Conservation (phyloP, 2,113 vertebrate genomes). For the Pitta sordida region DNA sequence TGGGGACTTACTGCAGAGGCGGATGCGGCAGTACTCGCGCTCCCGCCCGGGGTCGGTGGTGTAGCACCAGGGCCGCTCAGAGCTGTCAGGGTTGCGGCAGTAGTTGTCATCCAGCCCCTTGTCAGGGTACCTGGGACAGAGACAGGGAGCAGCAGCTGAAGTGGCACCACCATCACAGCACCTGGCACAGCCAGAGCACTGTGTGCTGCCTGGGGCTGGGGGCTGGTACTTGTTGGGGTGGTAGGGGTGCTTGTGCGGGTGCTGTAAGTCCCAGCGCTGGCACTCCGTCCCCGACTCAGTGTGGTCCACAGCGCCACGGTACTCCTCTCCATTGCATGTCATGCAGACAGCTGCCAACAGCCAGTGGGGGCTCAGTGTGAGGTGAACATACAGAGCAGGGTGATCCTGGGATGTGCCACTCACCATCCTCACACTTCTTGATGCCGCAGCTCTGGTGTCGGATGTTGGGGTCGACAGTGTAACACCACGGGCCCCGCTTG, state of each 20-base stretch:
- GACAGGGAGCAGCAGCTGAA: neutral
- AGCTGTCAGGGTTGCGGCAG: conserved; percentile 93
- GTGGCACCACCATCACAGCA: neutral
- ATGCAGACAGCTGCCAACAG: conserved; percentile 81
- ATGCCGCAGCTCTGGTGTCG: conserved; percentile 90
- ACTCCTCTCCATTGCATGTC: conserved; percentile 92
- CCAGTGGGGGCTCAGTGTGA: neutral
- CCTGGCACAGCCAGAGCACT: rapidly evolving
- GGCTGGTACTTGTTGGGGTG: conserved; percentile 84
- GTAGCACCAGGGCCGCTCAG: conserved; percentile 94
- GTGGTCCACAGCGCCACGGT: conserved; percentile 86
- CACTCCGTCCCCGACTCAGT: conserved; percentile 86
- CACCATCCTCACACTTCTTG: conserved; percentile 87
- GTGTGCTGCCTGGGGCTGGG: rapidly evolving
- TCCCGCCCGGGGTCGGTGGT: conserved; percentile 79
- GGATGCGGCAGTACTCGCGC: conserved; percentile 86
- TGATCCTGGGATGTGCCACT: neutral
- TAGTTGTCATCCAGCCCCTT: conserved; percentile 94
- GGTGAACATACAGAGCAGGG: rapidly evolving
- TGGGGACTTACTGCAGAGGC: conserved; percentile 80
- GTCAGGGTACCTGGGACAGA: conserved; percentile 85
- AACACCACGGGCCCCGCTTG: conserved; percentile 90
- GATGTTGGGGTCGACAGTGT: conserved; percentile 79
- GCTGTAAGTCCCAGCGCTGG: conserved; percentile 95
- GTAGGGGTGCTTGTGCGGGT: conserved; percentile 89